Conservation (phyloP, 2,888 invertebrate genomes). For the Lasius platythorax region DNA sequence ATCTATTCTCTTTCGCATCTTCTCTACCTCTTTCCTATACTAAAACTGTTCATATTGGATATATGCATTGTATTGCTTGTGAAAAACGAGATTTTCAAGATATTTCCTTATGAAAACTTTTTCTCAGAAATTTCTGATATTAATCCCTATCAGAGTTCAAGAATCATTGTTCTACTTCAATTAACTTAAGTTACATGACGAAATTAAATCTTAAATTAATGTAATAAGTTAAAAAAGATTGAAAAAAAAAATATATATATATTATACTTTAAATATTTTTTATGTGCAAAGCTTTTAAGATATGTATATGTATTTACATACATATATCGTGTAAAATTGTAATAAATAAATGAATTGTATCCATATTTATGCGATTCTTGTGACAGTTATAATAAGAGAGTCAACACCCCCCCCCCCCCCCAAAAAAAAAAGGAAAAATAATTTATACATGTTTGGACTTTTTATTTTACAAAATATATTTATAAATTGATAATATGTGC, state of each 20-base stretch:
- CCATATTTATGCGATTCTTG: not conserved
- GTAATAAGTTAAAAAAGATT: conserved; percentile 2
- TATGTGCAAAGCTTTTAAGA: conserved; percentile 16
- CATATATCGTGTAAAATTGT: conserved; percentile 17
- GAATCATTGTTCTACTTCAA: conserved; percentile 10
- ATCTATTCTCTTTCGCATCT: conserved; percentile 15
- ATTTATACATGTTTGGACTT: conserved; percentile 9
- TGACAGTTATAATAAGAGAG: not conserved
- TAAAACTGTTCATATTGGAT: conserved; percentile 1
- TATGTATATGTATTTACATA: conserved; percentile 6
- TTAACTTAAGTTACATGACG: not conserved
- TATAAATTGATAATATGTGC: conserved; percentile 59
- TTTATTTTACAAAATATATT: conserved; percentile 71
- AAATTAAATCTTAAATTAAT: not conserved
- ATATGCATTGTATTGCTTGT: not conserved
- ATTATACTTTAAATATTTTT: conserved; percentile 33
- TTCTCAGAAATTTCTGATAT: not conserved
- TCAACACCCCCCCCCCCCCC: too few species aligned
- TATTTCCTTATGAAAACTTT: conserved; percentile 21
- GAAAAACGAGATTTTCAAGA: not conserved
- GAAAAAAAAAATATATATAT: not conserved
- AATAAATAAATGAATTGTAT: conserved; percentile 33
- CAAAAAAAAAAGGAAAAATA: not conserved
- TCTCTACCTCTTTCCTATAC: not conserved
- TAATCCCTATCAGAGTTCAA: not conserved